phyloP scores from a whole-genome alignment of 2,888 invertebrate species.

The Sphaeridia pumilis region DNA sequence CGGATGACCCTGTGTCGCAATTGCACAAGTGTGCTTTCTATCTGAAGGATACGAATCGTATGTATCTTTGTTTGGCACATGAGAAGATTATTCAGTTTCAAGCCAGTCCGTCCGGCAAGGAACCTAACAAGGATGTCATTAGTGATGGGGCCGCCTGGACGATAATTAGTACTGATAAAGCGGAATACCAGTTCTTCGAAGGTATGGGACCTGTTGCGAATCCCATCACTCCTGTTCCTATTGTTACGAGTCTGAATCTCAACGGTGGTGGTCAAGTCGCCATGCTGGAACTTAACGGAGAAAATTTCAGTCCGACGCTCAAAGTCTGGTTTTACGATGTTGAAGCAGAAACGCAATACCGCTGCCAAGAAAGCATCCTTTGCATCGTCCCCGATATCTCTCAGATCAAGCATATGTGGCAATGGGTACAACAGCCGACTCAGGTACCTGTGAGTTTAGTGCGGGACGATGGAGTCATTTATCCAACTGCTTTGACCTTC shows the following conservation, averaged over 20 bases:
- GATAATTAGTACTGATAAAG: constrained; percentile 51
- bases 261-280: constrained; percentile 47
- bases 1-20: constrained; percentile 50
- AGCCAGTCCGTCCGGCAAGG: constrained; percentile 45
- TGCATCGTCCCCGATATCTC: constrained; percentile 47
- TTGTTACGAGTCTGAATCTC: constrained; percentile 44
- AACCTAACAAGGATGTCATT: constrained; percentile 46
- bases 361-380: constrained; percentile 44
- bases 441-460: constrained; percentile 48
- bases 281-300: constrained; percentile 47
- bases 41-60: constrained; percentile 47
- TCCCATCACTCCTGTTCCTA: constrained; percentile 48
- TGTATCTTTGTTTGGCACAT: constrained; percentile 49
- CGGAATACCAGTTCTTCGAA: constrained; percentile 50
- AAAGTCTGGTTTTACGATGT: constrained; percentile 48
- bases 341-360: constrained; percentile 46
- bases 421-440: constrained; percentile 43
- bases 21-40: constrained; percentile 51
- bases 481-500: constrained; percentile 46
- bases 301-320: constrained; percentile 45
- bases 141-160: constrained; percentile 52
- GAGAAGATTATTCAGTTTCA: constrained; percentile 50
- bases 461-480: constrained; percentile 47
- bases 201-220: constrained; percentile 44
- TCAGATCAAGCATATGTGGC: constrained; percentile 43